These are phyloP conservation scores for Rapana venosa DNA, from an alignment of 2,888 invertebrate species.

Conservation along the genomic window DNA sequence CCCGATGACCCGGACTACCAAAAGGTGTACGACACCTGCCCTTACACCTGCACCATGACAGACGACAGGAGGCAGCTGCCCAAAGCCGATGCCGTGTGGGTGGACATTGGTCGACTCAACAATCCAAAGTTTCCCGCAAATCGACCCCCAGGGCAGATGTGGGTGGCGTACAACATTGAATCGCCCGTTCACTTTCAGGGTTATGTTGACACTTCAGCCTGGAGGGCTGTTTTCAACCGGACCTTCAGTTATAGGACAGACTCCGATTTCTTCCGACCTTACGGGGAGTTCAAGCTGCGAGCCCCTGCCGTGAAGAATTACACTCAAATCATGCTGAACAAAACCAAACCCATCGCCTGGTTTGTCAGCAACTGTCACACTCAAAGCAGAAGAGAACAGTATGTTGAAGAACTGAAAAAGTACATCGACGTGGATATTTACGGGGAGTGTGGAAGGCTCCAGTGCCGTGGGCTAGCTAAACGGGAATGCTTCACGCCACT, in stretches of 20 bases:
- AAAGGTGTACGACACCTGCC: slow-evolving; percentile 31
- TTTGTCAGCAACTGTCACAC: slow-evolving; percentile 60
- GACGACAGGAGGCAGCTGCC: not conserved
- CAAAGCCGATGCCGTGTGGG: slow-evolving; percentile 40
- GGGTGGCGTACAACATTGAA: slow-evolving; percentile 49
- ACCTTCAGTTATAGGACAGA: slow-evolving; percentile 48
- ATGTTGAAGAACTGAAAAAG: slow-evolving; percentile 53
- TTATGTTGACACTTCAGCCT: not conserved
- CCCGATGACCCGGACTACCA: not conserved
- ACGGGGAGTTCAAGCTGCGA: not conserved
- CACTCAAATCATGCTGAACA: slow-evolving; percentile 31
- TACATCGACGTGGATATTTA: slow-evolving; percentile 57
- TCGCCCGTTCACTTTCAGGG: slow-evolving; percentile 25
- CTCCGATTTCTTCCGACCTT: slow-evolving; percentile 46
- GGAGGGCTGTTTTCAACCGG: slow-evolving; percentile 46
- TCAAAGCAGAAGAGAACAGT: slow-evolving; percentile 51
- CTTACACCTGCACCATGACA: slow-evolving; percentile 40
- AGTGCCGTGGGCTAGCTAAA: slow-evolving; percentile 21
- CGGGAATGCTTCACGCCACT: not conserved
- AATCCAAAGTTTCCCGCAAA: not conserved
- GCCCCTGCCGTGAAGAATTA: not conserved
- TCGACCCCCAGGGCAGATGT: slow-evolving; percentile 44
- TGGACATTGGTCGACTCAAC: slow-evolving; percentile 20
- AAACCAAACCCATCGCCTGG: slow-evolving; percentile 57
- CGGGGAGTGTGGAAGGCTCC: slow-evolving; percentile 55